Evolutionary conservation across 2,113 vertebrate species (phyloP), one percentile per base, ranked within the genome.

Genomic region (Sylvilagus bachmani): DNA sequence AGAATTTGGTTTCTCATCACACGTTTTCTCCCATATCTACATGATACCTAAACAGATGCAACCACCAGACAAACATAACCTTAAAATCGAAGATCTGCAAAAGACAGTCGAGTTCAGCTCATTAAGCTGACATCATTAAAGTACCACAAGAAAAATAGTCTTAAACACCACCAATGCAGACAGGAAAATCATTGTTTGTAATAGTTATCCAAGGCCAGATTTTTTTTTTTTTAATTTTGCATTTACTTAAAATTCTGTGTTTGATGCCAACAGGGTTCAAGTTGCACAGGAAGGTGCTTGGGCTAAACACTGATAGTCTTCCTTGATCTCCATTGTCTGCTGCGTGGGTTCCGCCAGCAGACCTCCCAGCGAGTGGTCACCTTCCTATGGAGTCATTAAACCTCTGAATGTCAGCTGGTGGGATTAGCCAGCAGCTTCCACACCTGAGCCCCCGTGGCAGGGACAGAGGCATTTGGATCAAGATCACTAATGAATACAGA

Each of bases 371-470:
- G 2, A 98, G 98, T 79, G 97, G 98, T 83, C 97, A 97, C 98
- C 96, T 95, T 98, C 98, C 98, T 4, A 94, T 19, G 1, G 98
- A 98, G 98, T 98, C 98, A 98, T 98, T 98, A 98, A 90, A 96
- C 95, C 97, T 27, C 95, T 17, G 75, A 67, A 69, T 98, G 98
- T 98, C 98, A 98, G 98, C 98, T 98, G 98, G 97, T 89, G 78
- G 98, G 97, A 98, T 97, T 97, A 98, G 98, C 97, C 97, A 85
- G 81, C 98, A 96, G 97, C 90, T 97, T 73, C 97, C 98, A 97
- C 98, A 99, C 98, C 99, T 99, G 99, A 98, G 98, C 98, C 98
- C 98, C 97, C 13, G 33, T 97, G 97, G 97, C 96, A 22, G 97
- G 96, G 97, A 97, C 98, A 93, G 86, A 91, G 97, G 97, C 98